Conservation (phyloP, 2,113 vertebrate genomes). For the Aix galericulata region DNA sequence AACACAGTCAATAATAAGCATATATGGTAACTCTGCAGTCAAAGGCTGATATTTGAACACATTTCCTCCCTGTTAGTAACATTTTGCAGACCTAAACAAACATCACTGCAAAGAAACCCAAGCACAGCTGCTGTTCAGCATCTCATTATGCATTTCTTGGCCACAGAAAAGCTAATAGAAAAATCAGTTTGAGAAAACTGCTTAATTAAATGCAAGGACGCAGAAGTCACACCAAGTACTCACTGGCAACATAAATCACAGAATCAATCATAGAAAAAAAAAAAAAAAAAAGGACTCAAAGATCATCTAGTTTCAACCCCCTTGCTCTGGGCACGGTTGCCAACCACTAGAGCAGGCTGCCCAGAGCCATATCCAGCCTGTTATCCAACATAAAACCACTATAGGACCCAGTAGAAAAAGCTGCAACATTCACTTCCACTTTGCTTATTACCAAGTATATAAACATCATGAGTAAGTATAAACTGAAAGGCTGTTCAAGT, state of each 20-base stretch:
- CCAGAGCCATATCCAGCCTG: too few species aligned
- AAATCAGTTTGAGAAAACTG: background rate
- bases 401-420: too few species aligned
- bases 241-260: background rate
- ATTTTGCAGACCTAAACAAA: background rate
- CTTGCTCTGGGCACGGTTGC: too few species aligned
- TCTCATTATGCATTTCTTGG: background rate
- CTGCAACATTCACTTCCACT: too few species aligned
- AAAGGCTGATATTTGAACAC: background rate
- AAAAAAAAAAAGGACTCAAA: too few species aligned
- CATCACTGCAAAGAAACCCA: background rate
- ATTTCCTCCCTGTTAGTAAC: background rate
- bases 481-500: background rate
- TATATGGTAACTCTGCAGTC: background rate
- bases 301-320: too few species aligned
- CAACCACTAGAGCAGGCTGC: too few species aligned
- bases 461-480: background rate
- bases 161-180: background rate
- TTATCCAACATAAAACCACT: too few species aligned
- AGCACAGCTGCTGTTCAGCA: background rate
- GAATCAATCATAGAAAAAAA: too few species aligned
- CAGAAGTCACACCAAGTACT: background rate
- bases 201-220: background rate
- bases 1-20: background rate
- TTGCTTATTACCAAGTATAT: background rate